Evolutionary conservation across 2,113 vertebrate genomes (phyloP), one percentile per base, ranked within the genome.

Genomic region (Oceanodroma tethys): DNA sequence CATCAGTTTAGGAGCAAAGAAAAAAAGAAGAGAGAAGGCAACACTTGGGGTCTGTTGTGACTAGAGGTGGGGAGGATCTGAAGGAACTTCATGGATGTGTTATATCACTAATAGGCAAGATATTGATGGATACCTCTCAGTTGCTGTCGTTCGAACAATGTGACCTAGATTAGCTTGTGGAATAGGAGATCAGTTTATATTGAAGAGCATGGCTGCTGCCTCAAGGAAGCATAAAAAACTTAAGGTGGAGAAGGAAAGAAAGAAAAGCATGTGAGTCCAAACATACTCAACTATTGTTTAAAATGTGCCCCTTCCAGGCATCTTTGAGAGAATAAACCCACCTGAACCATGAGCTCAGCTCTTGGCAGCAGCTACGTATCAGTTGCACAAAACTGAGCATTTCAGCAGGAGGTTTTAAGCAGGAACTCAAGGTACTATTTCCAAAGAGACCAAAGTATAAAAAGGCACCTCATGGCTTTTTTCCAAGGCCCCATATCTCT

Each of bases 401-500:
- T 94, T 88, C 74, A 70, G 32, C 25, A 13, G 73, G 56, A 71
- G 58, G 7, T 52, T 71, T 86, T 53, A 38, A 82, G 52, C 62
- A 87, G 66, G 43, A 75, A 11, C 23, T 66, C 40, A 17, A 21
- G 22, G 40, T 40, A n/a, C 16, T 62, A 19, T 78, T 92, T 86
- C 50, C 60, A 71, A 73, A 27, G 27, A 40, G 9, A 29, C 14
- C 5, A 1, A 71, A 71, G 32, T 19, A 40, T 16, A 52, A 45
- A 68, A 38, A 63, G 29, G 29, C 26, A 73, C 9, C 47, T 74
- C 7, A 3, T 17, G 5, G 22, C 32, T 67, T 81, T 83, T 94
- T 52, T 25, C 27, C 32, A 65, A 86, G 15, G 25, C 32, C 16
- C 2, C 0, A 0, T 16, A 20, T 40, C 22, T 86, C n/a, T 76